Percentiles rank a stretch among this genome's conserved stretches.
Conservation (phyloP, 2,888 invertebrate species). For the Eristalinus sepulchralis region DNA sequence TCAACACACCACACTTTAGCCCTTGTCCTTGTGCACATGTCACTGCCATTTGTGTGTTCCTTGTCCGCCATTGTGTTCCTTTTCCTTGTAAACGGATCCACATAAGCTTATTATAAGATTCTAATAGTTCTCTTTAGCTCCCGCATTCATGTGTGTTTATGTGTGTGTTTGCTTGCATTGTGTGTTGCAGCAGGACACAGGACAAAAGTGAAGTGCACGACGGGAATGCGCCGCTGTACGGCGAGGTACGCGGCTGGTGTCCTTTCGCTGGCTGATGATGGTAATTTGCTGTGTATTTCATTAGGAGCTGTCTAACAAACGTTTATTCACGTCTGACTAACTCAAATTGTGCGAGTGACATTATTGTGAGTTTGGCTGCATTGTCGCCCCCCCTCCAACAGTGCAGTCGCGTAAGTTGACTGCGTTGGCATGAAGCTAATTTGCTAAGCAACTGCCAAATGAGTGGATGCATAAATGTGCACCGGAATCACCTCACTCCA, state of each 20-base stretch:
- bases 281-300: slow-evolving; percentile 68
- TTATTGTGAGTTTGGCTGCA: slow-evolving; percentile 56
- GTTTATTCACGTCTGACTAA: slow-evolving; percentile 63
- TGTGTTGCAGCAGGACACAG: slow-evolving; percentile 58
- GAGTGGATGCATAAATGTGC: slow-evolving; percentile 6
- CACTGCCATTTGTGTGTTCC: slow-evolving; percentile 5
- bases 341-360: slow-evolving; percentile 61
- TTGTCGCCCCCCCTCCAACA: slow-evolving; percentile 18
- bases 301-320: slow-evolving; percentile 56
- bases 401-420: slow-evolving; percentile 47
- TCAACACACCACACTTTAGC: slow-evolving; percentile 25
- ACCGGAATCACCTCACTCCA: background rate
- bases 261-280: slow-evolving; percentile 58
- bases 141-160: background rate
- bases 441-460: slow-evolving; percentile 38
- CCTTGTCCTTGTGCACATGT: slow-evolving; percentile 52
- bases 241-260: slow-evolving; percentile 20
- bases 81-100: slow-evolving; percentile 52
- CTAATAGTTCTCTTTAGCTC: slow-evolving; percentile 44
- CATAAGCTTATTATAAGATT: slow-evolving; percentile 60
- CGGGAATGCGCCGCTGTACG: slow-evolving; percentile 8
- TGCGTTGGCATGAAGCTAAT: slow-evolving; percentile 41
- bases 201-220: slow-evolving; percentile 19
- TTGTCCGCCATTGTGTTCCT: slow-evolving; percentile 28
- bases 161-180: slow-evolving; percentile 23